Percentiles rank a stretch among this genome's conserved stretches.
Conservation (phyloP, 1,140 invertebrate species). For the Mercenaria mercenaria region DNA sequence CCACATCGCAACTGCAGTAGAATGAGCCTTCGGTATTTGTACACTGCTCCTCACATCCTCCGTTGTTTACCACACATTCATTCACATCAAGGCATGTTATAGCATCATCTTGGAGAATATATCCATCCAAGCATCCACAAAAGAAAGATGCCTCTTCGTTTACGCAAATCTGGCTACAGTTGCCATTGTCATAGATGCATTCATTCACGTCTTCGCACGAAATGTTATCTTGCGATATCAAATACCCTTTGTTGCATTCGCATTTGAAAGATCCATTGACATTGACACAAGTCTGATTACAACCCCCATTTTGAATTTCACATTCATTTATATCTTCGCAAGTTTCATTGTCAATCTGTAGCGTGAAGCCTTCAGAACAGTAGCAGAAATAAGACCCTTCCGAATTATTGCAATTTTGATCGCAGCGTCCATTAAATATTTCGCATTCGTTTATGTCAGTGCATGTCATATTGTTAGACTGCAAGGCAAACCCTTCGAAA, state of each 20-base stretch:
- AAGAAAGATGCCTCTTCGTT: background rate
- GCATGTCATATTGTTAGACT: too few species aligned
- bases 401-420: background rate
- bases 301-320: background rate
- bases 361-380: background rate
- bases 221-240: too few species aligned
- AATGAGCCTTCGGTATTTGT: background rate
- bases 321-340: conserved; percentile 8
- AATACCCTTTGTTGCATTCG: background rate
- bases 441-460: background rate
- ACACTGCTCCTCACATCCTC: background rate
- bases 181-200: background rate
- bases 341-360: background rate
- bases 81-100: background rate
- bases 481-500: too few species aligned
- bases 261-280: background rate
- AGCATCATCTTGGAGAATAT: background rate
- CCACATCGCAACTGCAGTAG: background rate
- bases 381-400: background rate
- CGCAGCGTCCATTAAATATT: background rate
- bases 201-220: background rate
- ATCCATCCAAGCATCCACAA: background rate
- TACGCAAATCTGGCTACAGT: background rate
- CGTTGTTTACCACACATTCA: background rate
- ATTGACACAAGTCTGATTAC: background rate